Conservation (phyloP, 2,797 vertebrate species). For the Anolis apletophallus region DNA sequence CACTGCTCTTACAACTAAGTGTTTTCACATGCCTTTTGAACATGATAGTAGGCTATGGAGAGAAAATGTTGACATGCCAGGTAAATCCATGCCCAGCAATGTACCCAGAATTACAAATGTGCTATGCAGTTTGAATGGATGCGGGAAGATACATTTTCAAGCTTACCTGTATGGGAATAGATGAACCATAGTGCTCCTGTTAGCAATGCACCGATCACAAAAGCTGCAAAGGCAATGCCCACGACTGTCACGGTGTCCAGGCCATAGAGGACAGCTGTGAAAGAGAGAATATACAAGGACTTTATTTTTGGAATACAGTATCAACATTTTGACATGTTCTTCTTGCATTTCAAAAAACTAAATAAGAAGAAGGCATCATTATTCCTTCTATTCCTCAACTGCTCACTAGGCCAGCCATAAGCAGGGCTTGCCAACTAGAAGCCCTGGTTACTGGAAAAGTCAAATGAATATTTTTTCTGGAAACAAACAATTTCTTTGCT, state of each 20-base stretch:
- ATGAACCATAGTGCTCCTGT: slow-evolving; percentile 98
- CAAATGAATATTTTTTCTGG: neutral
- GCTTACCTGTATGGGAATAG: slow-evolving; percentile 95
- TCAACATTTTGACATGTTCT: accelerated
- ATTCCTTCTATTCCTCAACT: no score
- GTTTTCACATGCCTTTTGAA: neutral
- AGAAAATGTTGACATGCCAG: slow-evolving; percentile 35
- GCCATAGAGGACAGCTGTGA: slow-evolving; percentile 80
- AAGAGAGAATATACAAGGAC: slow-evolving; percentile 22
- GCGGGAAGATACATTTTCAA: no score
- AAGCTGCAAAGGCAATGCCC: slow-evolving; percentile 95
- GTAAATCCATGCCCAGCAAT: slow-evolving; percentile 41
- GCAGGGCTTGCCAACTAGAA: neutral
- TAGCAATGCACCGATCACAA: slow-evolving; percentile 93
- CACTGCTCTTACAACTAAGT: neutral
- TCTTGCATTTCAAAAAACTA: neutral
- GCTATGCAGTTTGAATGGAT: neutral
- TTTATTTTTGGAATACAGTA: neutral
- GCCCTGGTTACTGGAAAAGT: neutral
- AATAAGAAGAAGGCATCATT: neutral
- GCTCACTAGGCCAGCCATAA: neutral
- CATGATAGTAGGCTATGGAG: neutral
- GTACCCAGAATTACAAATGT: slow-evolving; percentile 22
- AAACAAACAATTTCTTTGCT: neutral
- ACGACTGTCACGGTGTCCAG: slow-evolving; percentile 93